Evolutionary conservation across 2,888 invertebrate genomes (phyloP).

Genomic region (Xanthia togata): DNA sequence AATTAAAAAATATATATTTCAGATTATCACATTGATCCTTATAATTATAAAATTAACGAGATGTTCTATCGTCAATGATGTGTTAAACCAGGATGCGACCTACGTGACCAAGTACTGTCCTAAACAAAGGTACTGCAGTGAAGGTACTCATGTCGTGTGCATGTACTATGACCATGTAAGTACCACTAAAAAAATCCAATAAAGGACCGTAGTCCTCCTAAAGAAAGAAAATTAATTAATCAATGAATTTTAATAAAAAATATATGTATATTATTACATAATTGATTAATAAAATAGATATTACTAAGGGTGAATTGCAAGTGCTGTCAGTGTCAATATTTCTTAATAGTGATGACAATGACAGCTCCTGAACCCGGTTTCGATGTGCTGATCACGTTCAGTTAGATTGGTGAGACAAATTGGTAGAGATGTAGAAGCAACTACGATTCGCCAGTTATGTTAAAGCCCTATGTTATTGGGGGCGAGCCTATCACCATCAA

Average conservation of each 20-base stretch:
- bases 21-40: conserved; percentile 21
- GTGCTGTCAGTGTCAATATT: background rate
- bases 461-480: background rate
- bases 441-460: background rate
- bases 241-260: too few species aligned
- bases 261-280: too few species aligned
- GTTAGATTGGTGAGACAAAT: too few species aligned
- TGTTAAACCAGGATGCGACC: background rate
- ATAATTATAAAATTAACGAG: conserved; percentile 17
- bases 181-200: background rate
- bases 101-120: conserved; percentile 36
- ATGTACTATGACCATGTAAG: conserved; percentile 51
- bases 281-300: too few species aligned
- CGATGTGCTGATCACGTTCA: background rate
- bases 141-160: conserved; percentile 47
- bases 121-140: conserved; percentile 35
- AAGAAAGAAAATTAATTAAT: too few species aligned
- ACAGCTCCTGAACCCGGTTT: background rate
- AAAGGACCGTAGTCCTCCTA: too few species aligned
- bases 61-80: conserved; percentile 23
- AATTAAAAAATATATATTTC: conserved; percentile 7
- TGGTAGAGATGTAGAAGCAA: background rate
- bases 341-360: background rate
- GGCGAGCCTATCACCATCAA: background rate
- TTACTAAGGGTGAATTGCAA: background rate